A percentile compares a stretch with the other conserved stretches of the same genome.
Conservation (phyloP, 2,888 invertebrate genomes). For the Melikaiella ostensackeni region DNA sequence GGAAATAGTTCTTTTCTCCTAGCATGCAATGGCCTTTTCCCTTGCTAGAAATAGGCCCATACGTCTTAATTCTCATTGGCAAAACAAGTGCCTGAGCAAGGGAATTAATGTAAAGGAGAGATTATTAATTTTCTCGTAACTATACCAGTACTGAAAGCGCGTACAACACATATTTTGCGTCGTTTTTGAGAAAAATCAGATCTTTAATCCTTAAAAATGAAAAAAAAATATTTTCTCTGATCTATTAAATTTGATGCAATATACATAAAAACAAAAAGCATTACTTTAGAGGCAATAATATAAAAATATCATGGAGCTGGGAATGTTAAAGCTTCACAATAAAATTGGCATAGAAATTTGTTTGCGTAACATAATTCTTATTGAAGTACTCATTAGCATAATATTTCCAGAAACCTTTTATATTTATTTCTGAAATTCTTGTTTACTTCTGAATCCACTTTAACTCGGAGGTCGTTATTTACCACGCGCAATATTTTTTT, state of each 20-base stretch:
- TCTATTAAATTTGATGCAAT: neutral
- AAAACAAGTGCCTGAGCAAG: no score
- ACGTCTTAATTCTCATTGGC: no score
- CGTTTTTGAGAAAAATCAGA: no score
- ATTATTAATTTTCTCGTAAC: no score
- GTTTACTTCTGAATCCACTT: neutral
- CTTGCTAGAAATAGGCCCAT: no score
- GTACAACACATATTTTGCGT: no score
- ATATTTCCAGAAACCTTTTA: neutral
- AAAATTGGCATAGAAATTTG: neutral
- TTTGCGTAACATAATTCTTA: neutral
- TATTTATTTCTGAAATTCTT: constrained; percentile 1
- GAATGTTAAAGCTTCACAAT: neutral
- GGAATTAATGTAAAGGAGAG: no score
- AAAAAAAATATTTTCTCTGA: no score
- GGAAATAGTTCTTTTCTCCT: no score
- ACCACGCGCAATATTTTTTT: neutral
- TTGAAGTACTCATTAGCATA: constrained; percentile 1
- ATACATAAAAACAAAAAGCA: neutral
- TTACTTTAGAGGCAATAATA: neutral
- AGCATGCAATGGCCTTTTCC: no score
- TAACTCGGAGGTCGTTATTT: neutral
- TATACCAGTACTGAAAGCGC: no score
- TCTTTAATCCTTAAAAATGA: no score
- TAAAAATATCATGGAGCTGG: neutral